These are phyloP conservation scores for Flexamia atlantica DNA, from an alignment of 2,888 invertebrate species.

Conservation along the genomic window DNA sequence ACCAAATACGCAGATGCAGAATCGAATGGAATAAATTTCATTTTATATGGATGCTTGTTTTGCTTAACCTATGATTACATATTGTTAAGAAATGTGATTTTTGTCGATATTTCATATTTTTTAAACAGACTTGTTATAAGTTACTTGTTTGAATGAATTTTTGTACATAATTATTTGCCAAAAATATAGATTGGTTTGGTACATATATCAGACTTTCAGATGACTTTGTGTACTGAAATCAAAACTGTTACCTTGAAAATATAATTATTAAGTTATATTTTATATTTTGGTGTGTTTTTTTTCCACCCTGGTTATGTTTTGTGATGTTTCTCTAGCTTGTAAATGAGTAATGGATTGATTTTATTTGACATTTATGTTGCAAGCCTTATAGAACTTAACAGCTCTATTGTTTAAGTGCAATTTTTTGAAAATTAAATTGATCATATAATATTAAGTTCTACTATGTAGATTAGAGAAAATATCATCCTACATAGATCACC, in stretches of 20 bases:
- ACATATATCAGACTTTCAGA: conserved; percentile 58
- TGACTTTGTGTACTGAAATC: conserved; percentile 59
- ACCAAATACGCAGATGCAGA: conserved; percentile 29
- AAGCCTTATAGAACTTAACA: no score
- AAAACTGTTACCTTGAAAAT: conserved; percentile 59
- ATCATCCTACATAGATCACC: no score
- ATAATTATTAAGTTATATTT: conserved; percentile 59
- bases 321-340: no score
- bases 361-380: no score
- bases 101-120: conserved; percentile 48
- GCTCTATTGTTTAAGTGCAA: no score
- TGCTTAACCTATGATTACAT: conserved; percentile 21
- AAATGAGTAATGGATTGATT: no score
- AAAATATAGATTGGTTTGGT: conserved; percentile 47
- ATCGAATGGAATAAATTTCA: conserved; percentile 36
- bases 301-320: background rate
- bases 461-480: no score
- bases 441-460: no score
- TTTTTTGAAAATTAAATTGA: no score
- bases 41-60: conserved; percentile 44
- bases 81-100: conserved; percentile 51
- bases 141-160: conserved; percentile 28
- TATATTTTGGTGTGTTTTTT: conserved; percentile 23
- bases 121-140: conserved; percentile 44
- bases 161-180: conserved; percentile 50